Evolutionary conservation across 2,113 vertebrate genomes (phyloP).

Genomic region (Aramus guarauna): DNA sequence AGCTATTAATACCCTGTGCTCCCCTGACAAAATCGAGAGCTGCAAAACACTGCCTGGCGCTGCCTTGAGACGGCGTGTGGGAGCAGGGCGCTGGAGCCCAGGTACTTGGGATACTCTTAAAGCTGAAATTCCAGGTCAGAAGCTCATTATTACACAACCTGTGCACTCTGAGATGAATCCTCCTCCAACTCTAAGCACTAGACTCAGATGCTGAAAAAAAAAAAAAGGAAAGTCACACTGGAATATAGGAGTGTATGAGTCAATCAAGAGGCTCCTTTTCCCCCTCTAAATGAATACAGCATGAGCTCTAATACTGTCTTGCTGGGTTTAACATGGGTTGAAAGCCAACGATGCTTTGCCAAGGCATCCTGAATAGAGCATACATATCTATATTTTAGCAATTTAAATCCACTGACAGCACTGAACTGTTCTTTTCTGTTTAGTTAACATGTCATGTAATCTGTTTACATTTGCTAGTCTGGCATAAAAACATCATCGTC

Average conservation of each 20-base stretch:
- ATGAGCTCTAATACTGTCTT: neutral
- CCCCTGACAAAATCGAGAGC: neutral
- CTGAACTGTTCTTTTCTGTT: neutral
- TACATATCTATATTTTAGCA: neutral
- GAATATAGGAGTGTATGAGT: neutral
- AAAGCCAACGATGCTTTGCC: neutral
- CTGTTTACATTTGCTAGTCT: neutral
- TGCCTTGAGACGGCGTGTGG: neutral
- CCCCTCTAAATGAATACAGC: neutral
- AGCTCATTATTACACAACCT: neutral
- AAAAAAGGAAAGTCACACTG: neutral
- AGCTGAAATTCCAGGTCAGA: slow-evolving; percentile 23
- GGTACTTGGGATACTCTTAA: neutral
- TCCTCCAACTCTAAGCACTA: neutral
- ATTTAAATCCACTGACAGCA: neutral
- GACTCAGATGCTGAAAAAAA: neutral
- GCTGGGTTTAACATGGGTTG: neutral
- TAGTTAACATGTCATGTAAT: neutral
- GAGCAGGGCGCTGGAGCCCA: neutral
- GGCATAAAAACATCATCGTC: neutral
- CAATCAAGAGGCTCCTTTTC: neutral
- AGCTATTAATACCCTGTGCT: neutral
- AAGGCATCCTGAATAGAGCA: neutral
- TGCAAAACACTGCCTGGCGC: neutral
- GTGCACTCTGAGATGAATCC: neutral